Base-by-base conservation (phyloP, 2,113 vertebrate species). In the Trachemys scripta region DNA sequence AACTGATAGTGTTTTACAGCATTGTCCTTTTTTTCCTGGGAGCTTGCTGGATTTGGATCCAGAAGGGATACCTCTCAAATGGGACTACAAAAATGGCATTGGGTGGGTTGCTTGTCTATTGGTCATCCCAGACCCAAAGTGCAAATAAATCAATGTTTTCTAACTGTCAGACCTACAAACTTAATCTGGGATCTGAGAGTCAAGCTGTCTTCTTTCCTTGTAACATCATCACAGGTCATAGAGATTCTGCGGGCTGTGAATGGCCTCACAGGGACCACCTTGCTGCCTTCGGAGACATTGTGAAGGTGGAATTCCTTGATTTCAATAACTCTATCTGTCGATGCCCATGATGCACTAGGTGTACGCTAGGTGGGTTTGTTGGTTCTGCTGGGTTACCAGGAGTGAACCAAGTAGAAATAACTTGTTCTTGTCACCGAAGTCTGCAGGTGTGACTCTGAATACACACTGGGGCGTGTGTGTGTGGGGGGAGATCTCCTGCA, bases 391-490 rank as follows among this genome's bases (percentile, higher is more conserved):
- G 62, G 53, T 1, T 11, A 35, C 42, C 45, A 47, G 16, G 10
- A 0, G 0, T n/a, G 38, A 80, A 42, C 13, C 31, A 81, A 90
- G 19, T 29, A n/a, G 1, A 25, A 25, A 22, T 62, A 31, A 35
- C 1, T 7, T 20, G n/a, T 6, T 12, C 38, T 16, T 8, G 31
- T 42, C 24, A 76, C 35, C 76, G 53, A 42, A 6, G 5, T n/a
- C 53, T 31, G 22, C 51, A 56, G 6, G 6, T 35, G 20, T 1
- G 1, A 56, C 3, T 45, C 3, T 27, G 10, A 5, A 25, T 45
- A 49, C 1, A 0, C 7, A 27, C 19, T 59, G 6, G 12, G 1
- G 1, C 72, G 5, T 4, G 85, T 85, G 27, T 2, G 4, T 85
- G 27, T 2, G 4, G 3, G 14, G 14, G 29, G 59, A 3, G 2